Base-by-base conservation (phyloP, 2,888 invertebrate genomes). In the Seira ritae region DNA sequence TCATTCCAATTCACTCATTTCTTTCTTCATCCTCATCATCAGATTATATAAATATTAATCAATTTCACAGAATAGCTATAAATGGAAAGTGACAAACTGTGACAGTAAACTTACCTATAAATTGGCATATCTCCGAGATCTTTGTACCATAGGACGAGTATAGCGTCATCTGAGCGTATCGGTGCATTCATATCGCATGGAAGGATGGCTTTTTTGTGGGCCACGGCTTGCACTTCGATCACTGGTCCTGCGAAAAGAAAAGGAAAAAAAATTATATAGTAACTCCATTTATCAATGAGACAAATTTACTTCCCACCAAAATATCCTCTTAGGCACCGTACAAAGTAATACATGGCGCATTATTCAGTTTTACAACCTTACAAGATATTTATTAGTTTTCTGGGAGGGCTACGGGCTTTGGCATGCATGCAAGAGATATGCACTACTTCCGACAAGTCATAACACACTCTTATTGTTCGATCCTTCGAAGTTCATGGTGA, bases 121-220 rank as follows among this genome's bases (percentile, higher is more conserved):
- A 97, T 95, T 85, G 97, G 96, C 85, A 94, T 93, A 88, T 93
- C 92, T 76, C 90, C 90, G 91, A 96, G 96, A 90, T 96, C 95
- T 91, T 96, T 96, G 91, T 97, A 97, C 97, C 97, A 97, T 74
- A 96, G 95, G 89, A 97, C 96, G 73, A 97, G 93, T 68, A 96
- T 93, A 84, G 96, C 94, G 85, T 94, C 94, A 91, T 97, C 97
- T 89, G 95, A 94, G 65, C 94, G 93, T 87, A 94, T 92, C 73
- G 95, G 94, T 67, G 96, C 94, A 87, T 94, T 94, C 89, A 96
- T 95, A 92, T 97, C 96, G 92, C 97, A 97, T 46, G 96, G 96
- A 89, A 97, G 93, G 89, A 94, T 93, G 76, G 96, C 96, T 89
- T 94, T 94, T 84, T 95, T 95, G 89, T 94, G 94, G 84, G 95